Evolutionary conservation across 2,113 vertebrate species (phyloP), one percentile per base, ranked within the genome.

Genomic region (Solenodon paradoxus): DNA sequence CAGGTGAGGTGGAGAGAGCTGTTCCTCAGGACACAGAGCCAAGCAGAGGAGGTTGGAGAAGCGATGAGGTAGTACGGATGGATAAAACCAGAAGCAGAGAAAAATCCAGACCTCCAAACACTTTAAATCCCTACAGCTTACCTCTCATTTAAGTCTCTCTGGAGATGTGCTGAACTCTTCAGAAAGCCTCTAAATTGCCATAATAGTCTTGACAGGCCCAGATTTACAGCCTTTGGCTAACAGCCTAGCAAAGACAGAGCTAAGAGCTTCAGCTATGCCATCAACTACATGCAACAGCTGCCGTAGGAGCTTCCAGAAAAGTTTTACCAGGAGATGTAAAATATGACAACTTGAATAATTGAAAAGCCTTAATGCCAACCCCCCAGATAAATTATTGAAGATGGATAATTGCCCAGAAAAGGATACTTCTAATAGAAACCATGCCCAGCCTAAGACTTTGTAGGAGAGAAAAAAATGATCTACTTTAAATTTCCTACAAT

Each of bases 231-330:
- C 86, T 82, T 82, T 97, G 95, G 59, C 94, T 97, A 19, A 95
- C 95, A 88, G 96, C 83, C 96, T 89, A 40, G 53, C 42, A 97
- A 95, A 88, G 82, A 92, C 75, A 89, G 91, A 95, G 94, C 96
- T 95, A 96, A 97, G 92, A 97, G 86, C 75, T 96, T 97, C 95
- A 96, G 91, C 97, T 97, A 79, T 28, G 91, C 92, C 61, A 81
- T 80, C 95, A 59, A 82, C 24, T 97, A 97, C 81, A 96, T 84
- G 82, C 55, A 79, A 84, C 75, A 72, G 79, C 96, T 88, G 42
- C 86, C 96, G 93, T 40, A 24, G 93, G 95, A 97, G 84, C 96
- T 96, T 98, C 97, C 98, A 98, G 92, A 97, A 97, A 97, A 90
- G 91, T 97, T 97, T 93, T 69, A 94, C 92, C 93, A 96, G 68